Evolutionary conservation across 2,888 invertebrate genomes (phyloP), one percentile per base, ranked within the genome.

Genomic region (Cantharis lateralis): DNA sequence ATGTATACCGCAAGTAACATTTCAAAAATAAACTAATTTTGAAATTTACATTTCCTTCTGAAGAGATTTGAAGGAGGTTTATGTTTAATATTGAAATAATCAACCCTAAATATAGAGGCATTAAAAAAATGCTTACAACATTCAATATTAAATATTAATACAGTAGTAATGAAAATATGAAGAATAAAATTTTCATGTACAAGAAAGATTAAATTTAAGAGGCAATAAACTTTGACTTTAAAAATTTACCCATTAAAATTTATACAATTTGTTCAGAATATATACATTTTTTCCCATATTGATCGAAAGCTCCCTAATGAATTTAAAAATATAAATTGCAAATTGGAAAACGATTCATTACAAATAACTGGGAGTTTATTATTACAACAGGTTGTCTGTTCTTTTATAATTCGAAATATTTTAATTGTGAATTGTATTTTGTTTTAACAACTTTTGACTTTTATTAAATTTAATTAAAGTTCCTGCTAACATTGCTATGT

Each of bases 381-480:
- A 20, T 66, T 66, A 66, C 64, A 66, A 66, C 64, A 66, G 64
- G 64, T 66, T 66, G 64, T 66, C 64, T 20, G 15, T 66, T n/a
- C 64, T 24, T 66, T 66, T 66, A n/a, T 66, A 16, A 66, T 66
- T 66, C 13, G 4, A 66, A 66, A 10, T 20, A 66, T 20, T 66
- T 18, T 20, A 18, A 20, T 9, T 11, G 64, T 63, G 4, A 63
- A 66, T 13, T 66, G 7, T 66, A 18, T 18, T 63, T 63, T 16
- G 16, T 15, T 18, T n/a, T n/a, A 7, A 48, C 13, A 48, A 48
- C 48, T 48, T 48, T 48, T n/a, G n/a, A 48, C 4, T 48, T 32
- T 48, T 48, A n/a, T 5, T n/a, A 48, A 48, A n/a, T 48, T 48
- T 48, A 48, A 48, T 48, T 48, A 48, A n/a, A 48, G 48, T 48